phyloP scores from a whole-genome alignment of 2,888 invertebrate genomes.

The Coleophora deauratella region DNA sequence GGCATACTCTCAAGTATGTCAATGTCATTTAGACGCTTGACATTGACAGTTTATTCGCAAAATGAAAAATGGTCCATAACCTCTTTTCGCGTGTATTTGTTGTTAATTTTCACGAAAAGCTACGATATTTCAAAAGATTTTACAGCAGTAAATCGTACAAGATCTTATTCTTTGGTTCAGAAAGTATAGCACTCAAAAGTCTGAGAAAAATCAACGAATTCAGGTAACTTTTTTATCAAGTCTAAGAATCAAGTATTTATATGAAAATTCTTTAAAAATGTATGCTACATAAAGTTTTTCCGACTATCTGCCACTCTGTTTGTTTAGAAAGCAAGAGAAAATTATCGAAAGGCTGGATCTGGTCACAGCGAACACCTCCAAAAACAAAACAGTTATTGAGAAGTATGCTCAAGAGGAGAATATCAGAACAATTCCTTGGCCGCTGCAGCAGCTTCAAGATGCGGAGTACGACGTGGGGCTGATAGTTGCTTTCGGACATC shows the following conservation, averaged over 20 bases:
- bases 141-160: conserved; percentile 34
- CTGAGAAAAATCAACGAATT: conserved; percentile 78
- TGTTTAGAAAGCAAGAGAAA: conserved; percentile 61
- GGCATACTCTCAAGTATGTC: conserved; percentile 1
- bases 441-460: conserved; percentile 49
- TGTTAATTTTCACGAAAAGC: conserved; percentile 30
- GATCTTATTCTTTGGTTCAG: conserved; percentile 88
- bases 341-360: conserved; percentile 76
- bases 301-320: no score
- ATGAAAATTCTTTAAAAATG: no score
- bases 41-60: conserved; percentile 10
- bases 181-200: conserved; percentile 85
- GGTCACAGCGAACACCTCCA: conserved; percentile 78
- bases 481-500: conserved; percentile 94
- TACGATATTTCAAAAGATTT: conserved; percentile 23
- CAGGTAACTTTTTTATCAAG: conserved; percentile 66
- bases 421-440: conserved; percentile 80
- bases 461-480: conserved; percentile 86
- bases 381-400: conserved; percentile 76
- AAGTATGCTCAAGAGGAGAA: conserved; percentile 78
- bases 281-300: no score
- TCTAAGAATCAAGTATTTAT: no score
- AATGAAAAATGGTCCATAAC: conserved; percentile 31
- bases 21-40: conserved; percentile 18
- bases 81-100: conserved; percentile 28